Evolutionary conservation across 2,113 vertebrate genomes (phyloP).

Genomic region (Syrrhaptes paradoxus): DNA sequence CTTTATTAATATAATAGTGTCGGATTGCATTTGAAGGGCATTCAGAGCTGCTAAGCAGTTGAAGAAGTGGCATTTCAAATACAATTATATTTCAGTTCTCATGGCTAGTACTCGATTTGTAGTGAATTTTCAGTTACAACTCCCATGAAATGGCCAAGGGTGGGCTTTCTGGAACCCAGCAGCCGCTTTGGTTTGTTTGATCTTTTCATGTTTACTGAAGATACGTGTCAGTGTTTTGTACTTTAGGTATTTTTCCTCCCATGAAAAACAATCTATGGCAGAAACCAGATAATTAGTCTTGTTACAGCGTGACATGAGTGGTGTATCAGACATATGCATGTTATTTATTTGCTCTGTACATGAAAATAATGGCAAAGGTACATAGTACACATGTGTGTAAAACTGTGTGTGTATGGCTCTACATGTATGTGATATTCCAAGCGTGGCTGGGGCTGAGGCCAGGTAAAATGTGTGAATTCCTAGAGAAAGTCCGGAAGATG

Average conservation of each 20-base stretch:
- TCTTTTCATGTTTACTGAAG: not conserved
- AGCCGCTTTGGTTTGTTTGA: not conserved
- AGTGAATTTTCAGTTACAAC: not conserved
- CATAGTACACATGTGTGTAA: not conserved
- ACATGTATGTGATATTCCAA: not conserved
- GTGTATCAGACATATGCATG: not conserved
- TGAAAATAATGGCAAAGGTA: not conserved
- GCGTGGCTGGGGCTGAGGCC: not conserved
- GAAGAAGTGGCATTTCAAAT: not conserved
- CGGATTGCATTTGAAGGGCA: not conserved
- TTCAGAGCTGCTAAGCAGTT: not conserved
- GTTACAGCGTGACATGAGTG: not conserved
- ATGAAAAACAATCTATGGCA: not conserved
- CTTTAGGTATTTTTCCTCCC: not conserved
- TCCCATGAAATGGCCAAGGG: not conserved
- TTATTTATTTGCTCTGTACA: not conserved
- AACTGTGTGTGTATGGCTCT: not conserved
- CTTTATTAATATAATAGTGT: slow-evolving; percentile 13
- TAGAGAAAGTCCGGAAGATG: not conserved
- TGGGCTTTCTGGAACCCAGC: rapidly evolving
- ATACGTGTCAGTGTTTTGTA: not conserved
- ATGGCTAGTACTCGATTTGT: not conserved
- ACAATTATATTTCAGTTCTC: not conserved
- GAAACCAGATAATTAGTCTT: not conserved
- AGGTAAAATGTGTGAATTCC: not conserved